Conservation (phyloP, 53 echinoderm and acorn worm genomes). For the Luidia sarsii region DNA sequence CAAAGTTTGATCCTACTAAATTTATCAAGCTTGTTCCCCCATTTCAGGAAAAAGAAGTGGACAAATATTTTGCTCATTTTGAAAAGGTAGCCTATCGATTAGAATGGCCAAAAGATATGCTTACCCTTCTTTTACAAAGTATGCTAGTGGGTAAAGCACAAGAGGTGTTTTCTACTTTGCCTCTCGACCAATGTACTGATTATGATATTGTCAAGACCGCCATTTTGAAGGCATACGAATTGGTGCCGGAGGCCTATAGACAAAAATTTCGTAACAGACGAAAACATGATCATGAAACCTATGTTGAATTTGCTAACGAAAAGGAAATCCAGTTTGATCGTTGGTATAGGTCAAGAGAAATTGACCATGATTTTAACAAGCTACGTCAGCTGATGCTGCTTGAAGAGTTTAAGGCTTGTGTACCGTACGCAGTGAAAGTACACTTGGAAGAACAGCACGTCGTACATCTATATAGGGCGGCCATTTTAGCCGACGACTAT, state of each 20-base stretch:
- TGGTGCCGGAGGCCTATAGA: conserved; percentile 19
- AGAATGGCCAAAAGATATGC: conserved; percentile 41
- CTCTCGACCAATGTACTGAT: background rate
- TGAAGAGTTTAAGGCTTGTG: too few relatives aligned
- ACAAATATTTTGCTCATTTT: conserved; percentile 26
- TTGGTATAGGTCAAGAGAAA: background rate
- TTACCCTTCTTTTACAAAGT: background rate
- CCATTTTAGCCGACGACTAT: too few relatives aligned
- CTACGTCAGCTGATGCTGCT: too few relatives aligned
- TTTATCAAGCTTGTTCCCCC: conserved; percentile 37
- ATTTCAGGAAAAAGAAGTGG: conserved; percentile 35
- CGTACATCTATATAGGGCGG: too few relatives aligned
- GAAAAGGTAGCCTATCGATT: conserved; percentile 51
- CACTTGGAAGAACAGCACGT: too few relatives aligned
- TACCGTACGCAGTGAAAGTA: too few relatives aligned
- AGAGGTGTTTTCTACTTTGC: background rate
- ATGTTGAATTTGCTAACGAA: conserved; percentile 1
- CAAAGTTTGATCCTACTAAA: conserved; percentile 32
- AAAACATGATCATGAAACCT: conserved; percentile 10
- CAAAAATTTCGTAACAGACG: conserved; percentile 19
- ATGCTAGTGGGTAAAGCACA: background rate
- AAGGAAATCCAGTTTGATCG: background rate
- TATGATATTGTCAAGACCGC: conserved; percentile 9
- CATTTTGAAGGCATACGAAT: conserved; percentile 25
- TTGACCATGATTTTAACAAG: too few relatives aligned